Conservation (phyloP, 2,113 vertebrate species). For the Petrocephalus microphthalmus region DNA sequence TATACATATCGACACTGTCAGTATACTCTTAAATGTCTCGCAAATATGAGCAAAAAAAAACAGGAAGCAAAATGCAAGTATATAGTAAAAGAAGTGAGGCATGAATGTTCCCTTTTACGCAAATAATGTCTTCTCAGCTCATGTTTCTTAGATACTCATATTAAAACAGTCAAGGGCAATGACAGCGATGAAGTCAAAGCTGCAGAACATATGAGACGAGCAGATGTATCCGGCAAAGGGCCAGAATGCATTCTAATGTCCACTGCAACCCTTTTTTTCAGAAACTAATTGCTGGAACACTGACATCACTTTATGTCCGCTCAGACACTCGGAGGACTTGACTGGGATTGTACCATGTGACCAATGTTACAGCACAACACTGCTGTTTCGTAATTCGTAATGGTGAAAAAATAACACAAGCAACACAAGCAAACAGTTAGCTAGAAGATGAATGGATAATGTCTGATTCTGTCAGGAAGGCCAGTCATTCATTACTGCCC, state of each 20-base stretch:
- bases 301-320: neutral
- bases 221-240: neutral
- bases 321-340: neutral
- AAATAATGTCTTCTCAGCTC: neutral
- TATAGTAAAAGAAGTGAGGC: neutral
- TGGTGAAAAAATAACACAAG: neutral
- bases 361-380: neutral
- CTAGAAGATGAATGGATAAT: neutral
- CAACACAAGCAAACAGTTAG: neutral
- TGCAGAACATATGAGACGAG: neutral
- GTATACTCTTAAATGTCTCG: neutral
- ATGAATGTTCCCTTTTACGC: neutral
- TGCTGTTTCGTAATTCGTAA: neutral
- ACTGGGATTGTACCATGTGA: neutral
- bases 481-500: neutral
- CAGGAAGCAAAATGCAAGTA: neutral
- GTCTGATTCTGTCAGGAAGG: neutral
- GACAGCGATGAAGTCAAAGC: neutral
- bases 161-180: neutral
- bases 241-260: neutral
- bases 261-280: neutral
- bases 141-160: neutral
- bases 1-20: neutral
- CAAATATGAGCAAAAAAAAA: too few relatives aligned
- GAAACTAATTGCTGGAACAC: neutral